phyloP scores from a whole-genome alignment of 1,140 invertebrate genomes.

The Agrilus planipennis region DNA sequence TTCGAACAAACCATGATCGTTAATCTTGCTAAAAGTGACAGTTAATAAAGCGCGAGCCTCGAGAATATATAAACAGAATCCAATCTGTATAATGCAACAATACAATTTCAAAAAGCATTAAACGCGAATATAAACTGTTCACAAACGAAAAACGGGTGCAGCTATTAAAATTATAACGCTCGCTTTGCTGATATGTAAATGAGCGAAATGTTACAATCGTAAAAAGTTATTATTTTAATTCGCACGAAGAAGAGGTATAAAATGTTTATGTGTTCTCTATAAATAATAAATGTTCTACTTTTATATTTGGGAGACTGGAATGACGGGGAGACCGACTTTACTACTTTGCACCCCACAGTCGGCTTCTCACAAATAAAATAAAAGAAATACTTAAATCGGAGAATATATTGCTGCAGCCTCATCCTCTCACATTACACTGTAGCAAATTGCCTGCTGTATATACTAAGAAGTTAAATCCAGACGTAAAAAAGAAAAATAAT shows the following conservation, averaged over 20 bases:
- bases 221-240: conserved; percentile 26
- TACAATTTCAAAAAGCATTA: conserved; percentile 18
- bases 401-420: no score
- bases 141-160: conserved; percentile 22
- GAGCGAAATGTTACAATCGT: conserved; percentile 26
- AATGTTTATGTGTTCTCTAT: conserved; percentile 19
- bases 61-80: conserved; percentile 20
- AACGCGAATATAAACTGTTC: conserved; percentile 18
- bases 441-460: no score
- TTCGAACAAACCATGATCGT: conserved; percentile 8
- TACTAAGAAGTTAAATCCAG: no score
- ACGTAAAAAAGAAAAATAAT: no score
- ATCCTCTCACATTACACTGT: no score
- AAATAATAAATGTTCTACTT: conserved; percentile 11
- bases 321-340: no score
- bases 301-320: conserved; percentile 4
- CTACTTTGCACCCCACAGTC: no score
- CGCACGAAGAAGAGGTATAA: conserved; percentile 18
- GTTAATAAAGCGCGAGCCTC: conserved; percentile 18
- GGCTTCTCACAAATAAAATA: no score
- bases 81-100: conserved; percentile 24
- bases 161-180: conserved; percentile 23
- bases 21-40: conserved; percentile 18
- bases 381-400: no score
- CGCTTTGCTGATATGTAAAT: conserved; percentile 26